Evolutionary conservation across 1,140 invertebrate genomes (phyloP).

Genomic region (Drosophila persimilis): DNA sequence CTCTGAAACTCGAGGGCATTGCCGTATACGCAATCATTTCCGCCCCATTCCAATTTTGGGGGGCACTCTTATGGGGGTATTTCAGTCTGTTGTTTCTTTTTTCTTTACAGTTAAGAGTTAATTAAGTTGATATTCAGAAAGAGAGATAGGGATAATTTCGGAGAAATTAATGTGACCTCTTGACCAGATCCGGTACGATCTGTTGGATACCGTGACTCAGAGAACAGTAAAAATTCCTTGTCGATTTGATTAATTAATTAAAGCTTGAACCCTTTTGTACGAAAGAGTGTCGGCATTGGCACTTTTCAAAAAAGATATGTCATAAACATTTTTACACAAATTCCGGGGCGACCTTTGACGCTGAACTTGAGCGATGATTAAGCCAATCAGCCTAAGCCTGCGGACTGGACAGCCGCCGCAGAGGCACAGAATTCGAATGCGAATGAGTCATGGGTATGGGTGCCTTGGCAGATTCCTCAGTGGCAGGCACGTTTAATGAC

Average conservation of each 20-base stretch:
- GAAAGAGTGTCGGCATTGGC: slow-evolving; percentile 66
- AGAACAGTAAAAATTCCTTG: slow-evolving; percentile 65
- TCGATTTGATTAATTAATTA: slow-evolving; percentile 81
- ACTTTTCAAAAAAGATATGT: slow-evolving; percentile 56
- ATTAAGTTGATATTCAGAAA: slow-evolving; percentile 70
- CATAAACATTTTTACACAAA: slow-evolving; percentile 52
- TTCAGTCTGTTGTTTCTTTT: slow-evolving; percentile 21
- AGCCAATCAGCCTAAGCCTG: slow-evolving; percentile 44
- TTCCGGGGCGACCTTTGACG: slow-evolving; percentile 54
- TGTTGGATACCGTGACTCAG: slow-evolving; percentile 39
- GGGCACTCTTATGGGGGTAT: too few species aligned
- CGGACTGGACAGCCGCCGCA: too few species aligned
- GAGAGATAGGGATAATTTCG: slow-evolving; percentile 44
- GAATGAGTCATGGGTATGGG: slow-evolving; percentile 4
- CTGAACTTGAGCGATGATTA: slow-evolving; percentile 74
- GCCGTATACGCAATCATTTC: slow-evolving; percentile 62
- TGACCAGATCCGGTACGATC: slow-evolving; percentile 12
- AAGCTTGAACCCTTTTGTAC: slow-evolving; percentile 66
- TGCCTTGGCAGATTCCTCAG: not conserved
- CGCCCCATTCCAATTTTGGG: slow-evolving; percentile 22
- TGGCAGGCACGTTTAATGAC: slow-evolving; percentile 65
- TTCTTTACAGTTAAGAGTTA: slow-evolving; percentile 64
- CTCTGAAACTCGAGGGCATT: not conserved
- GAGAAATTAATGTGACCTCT: slow-evolving; percentile 62
- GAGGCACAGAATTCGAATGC: not conserved